phyloP scores from a whole-genome alignment of 1,140 invertebrate species.

The Pogonomyrmex barbatus region DNA sequence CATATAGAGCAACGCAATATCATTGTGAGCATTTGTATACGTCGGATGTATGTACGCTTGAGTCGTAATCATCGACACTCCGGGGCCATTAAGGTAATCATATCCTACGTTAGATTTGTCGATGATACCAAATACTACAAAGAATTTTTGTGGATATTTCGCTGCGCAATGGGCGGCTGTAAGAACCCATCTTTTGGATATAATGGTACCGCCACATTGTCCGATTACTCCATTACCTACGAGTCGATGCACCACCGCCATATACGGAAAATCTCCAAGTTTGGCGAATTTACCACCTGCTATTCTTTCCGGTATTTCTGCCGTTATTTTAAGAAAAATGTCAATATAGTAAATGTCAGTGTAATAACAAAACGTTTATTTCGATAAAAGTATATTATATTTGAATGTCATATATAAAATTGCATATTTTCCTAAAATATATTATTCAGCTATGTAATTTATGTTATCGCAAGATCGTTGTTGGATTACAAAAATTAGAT shows the following conservation, averaged over 20 bases:
- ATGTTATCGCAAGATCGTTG: too few relatives aligned
- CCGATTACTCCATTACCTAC: not conserved
- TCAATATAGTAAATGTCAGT: not conserved
- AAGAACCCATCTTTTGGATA: slow-evolving; percentile 20
- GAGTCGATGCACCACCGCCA: not conserved
- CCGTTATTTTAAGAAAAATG: not conserved
- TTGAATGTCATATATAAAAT: not conserved
- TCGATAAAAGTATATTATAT: not conserved
- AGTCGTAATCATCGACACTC: not conserved
- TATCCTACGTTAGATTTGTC: not conserved
- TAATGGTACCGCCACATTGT: not conserved
- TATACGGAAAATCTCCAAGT: slow-evolving; percentile 60
- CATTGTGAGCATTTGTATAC: not conserved
- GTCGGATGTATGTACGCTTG: not conserved
- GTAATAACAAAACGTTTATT: not conserved
- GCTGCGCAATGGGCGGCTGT: slow-evolving; percentile 6
- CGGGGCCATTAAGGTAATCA: not conserved
- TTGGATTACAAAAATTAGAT: too few relatives aligned
- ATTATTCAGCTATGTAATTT: too few relatives aligned
- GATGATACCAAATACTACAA: not conserved
- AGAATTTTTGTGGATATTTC: not conserved
- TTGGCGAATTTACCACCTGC: slow-evolving; percentile 41
- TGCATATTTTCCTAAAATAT: not conserved
- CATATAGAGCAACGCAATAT: not conserved
- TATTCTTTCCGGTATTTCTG: slow-evolving; percentile 5